phyloP scores from a whole-genome alignment of 2,888 invertebrate species.

The Laothoe populi region DNA sequence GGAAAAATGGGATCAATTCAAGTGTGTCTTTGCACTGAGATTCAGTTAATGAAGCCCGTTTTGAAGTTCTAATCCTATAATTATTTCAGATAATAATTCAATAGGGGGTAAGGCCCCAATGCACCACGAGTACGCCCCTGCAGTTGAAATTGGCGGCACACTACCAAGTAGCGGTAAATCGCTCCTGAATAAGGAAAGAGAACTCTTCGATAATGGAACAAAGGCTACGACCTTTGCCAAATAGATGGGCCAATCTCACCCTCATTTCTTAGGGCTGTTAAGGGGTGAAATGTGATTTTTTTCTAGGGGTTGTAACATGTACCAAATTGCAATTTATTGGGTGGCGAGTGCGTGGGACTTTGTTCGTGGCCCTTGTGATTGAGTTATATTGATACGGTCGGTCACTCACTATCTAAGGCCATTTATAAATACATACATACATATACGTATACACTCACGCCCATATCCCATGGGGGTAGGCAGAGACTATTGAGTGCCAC shows the following conservation, averaged over 20 bases:
- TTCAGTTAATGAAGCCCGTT: too few relatives aligned
- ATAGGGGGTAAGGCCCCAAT: background rate
- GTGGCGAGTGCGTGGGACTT: background rate
- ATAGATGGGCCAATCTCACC: conserved; percentile 24
- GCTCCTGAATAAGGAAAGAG: conserved; percentile 5
- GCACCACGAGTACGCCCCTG: background rate
- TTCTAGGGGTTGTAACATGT: conserved; percentile 16
- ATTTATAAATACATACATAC: too few relatives aligned
- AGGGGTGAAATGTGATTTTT: conserved; percentile 17
- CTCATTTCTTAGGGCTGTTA: conserved; percentile 15
- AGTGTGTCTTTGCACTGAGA: too few relatives aligned
- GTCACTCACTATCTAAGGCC: too few relatives aligned
- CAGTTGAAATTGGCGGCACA: conserved; percentile 5
- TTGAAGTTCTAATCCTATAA: too few relatives aligned
- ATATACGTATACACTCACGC: too few relatives aligned
- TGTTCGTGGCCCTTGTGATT: conserved; percentile 2
- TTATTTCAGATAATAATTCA: background rate
- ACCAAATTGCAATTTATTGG: conserved; percentile 15
- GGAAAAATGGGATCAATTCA: too few relatives aligned
- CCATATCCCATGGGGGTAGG: too few relatives aligned
- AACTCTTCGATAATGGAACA: conserved; percentile 22
- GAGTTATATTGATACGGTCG: too few relatives aligned
- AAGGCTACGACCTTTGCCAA: conserved; percentile 21
- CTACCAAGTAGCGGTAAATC: conserved; percentile 9
- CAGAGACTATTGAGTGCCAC: too few relatives aligned